phyloP scores from a whole-genome alignment of 1,140 invertebrate genomes.

The Drepana arcuata region DNA sequence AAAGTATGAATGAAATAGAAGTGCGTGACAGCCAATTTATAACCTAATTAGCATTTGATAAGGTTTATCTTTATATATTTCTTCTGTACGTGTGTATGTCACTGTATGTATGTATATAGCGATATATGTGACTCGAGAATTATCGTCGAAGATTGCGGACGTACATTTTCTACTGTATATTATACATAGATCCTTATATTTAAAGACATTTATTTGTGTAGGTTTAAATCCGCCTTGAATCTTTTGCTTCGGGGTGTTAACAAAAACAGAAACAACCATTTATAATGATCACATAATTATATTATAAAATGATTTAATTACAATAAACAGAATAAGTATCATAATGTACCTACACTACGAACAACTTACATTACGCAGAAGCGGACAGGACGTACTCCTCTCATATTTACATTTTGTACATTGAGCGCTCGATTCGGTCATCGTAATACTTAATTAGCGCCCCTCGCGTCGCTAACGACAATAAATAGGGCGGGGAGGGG shows the following conservation, averaged over 20 bases:
- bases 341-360: conserved; percentile 73
- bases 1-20: too few species aligned
- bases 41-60: too few species aligned
- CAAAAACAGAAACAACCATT: conserved; percentile 50
- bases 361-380: conserved; percentile 72
- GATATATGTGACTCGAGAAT: too few species aligned
- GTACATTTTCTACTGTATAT: too few species aligned
- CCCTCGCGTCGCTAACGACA: conserved; percentile 54
- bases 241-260: neutral
- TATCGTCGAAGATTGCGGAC: too few species aligned
- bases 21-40: too few species aligned
- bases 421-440: conserved; percentile 69
- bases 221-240: neutral
- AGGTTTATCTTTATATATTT: too few species aligned
- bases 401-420: conserved; percentile 74
- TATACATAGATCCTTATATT: too few species aligned
- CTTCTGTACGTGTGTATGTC: too few species aligned
- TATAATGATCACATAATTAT: conserved; percentile 74
- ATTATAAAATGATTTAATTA: conserved; percentile 75
- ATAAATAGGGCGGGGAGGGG: conserved; percentile 50
- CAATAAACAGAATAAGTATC: conserved; percentile 74
- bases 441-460: conserved; percentile 64
- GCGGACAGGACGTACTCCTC: conserved; percentile 70
- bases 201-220: too few species aligned
- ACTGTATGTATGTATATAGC: too few species aligned